Percentiles rank a stretch among this genome's conserved stretches.
Evolutionary conservation across 2,888 invertebrate genomes (phyloP).

Genomic region (Salpingus planirostris): DNA sequence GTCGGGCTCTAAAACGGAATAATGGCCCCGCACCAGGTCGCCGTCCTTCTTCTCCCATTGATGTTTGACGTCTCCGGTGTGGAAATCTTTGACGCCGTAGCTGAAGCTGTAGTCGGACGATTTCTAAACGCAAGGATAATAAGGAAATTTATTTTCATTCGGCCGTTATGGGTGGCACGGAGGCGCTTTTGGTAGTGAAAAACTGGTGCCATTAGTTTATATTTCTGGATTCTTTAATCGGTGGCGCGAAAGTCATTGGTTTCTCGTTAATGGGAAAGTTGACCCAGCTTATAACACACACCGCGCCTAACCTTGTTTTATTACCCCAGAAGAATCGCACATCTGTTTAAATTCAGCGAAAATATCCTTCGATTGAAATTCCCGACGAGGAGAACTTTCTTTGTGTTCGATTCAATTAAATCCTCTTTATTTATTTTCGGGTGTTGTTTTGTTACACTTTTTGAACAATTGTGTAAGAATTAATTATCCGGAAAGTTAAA

Average conservation of each 20-base stretch:
- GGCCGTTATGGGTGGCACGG: too few relatives aligned
- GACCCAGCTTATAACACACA: conserved; percentile 1
- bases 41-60: conserved; percentile 57
- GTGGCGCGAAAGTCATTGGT: conserved; percentile 4
- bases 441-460: not conserved
- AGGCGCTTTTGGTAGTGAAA: too few relatives aligned
- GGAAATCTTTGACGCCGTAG: conserved; percentile 52
- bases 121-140: conserved; percentile 1
- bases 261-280: conserved; percentile 4
- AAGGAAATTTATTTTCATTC: too few relatives aligned
- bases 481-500: not conserved
- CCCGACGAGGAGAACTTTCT: not conserved
- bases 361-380: too few relatives aligned
- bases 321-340: too few relatives aligned
- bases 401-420: too few relatives aligned
- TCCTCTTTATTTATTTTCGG: too few relatives aligned
- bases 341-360: too few relatives aligned
- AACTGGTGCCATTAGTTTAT: too few relatives aligned
- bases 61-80: conserved; percentile 52
- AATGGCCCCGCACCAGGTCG: conserved; percentile 53
- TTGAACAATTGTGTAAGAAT: conserved; percentile 1
- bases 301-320: conserved; percentile 1
- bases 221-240: too few relatives aligned
- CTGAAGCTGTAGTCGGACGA: conserved; percentile 48
- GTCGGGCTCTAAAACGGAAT: conserved; percentile 60